phyloP scores from a whole-genome alignment of 2,888 invertebrate species.

The Pemphredon lugubris region DNA sequence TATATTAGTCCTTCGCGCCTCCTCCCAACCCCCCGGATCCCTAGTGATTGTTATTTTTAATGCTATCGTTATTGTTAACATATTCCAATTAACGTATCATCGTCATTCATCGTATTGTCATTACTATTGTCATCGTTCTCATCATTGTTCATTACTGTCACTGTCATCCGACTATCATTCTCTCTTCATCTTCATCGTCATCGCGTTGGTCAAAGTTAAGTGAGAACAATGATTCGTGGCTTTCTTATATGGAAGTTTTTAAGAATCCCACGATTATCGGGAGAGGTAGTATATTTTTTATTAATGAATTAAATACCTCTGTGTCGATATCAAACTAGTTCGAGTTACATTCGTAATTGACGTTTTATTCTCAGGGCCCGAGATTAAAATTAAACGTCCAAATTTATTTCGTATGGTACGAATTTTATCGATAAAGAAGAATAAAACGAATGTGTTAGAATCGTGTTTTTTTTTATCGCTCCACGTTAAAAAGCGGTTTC shows the following conservation, averaged over 20 bases:
- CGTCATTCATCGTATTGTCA: conserved; percentile 26
- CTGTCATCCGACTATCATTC: conserved; percentile 7
- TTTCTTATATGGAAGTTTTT: background rate
- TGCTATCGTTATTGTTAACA: conserved; percentile 62
- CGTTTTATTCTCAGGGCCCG: conserved; percentile 12
- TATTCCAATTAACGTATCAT: conserved; percentile 59
- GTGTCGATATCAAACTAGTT: conserved; percentile 12
- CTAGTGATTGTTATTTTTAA: conserved; percentile 55
- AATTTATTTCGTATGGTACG: conserved; percentile 12
- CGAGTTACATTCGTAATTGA: conserved; percentile 10
- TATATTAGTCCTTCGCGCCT: conserved; percentile 29
- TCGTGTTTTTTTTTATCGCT: conserved; percentile 1
- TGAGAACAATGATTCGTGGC: conserved; percentile 7
- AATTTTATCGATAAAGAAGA: conserved; percentile 23
- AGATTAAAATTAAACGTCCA: conserved; percentile 15
- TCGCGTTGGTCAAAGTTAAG: conserved; percentile 15
- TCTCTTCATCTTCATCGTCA: conserved; percentile 8
- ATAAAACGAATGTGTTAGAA: conserved; percentile 4
- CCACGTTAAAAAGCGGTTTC: conserved; percentile 11
- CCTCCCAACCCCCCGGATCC: conserved; percentile 23
- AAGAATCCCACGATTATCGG: conserved; percentile 1
- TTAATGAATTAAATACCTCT: conserved; percentile 27
- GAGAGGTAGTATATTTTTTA: conserved; percentile 44
- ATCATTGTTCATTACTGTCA: conserved; percentile 13
- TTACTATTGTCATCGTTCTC: conserved; percentile 20